Evolutionary conservation across 2,113 vertebrate genomes (phyloP), one percentile per base, ranked within the genome.

Genomic region (Gymnobelideus leadbeateri): DNA sequence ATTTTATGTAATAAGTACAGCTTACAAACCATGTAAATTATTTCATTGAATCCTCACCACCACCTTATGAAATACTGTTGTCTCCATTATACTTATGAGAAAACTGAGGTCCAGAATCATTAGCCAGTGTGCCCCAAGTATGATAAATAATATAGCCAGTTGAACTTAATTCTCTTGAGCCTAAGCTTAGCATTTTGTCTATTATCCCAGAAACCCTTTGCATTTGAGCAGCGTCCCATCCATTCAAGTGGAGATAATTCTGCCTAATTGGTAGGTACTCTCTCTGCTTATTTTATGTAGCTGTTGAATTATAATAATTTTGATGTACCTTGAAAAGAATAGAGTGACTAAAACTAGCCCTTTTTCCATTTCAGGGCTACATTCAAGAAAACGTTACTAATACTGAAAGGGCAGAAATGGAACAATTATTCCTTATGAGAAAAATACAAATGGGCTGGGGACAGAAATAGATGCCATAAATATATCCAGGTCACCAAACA

Each of bases 221-320:
- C 16, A 31, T 84, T 95, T 92, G 91, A 51, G 89, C n/a, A 16
- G 93, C 94, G 90, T 89, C 50, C 1, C 37, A 93, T 77, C 16
- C 46, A 25, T 95, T 91, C n/a, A 28, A 0, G 50, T 12, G 55
- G 57, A 91, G 51, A 19, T 89, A 37, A 57, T 43, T 96, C 54
- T 94, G n/a, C 89, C 1, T 55, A 47, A 8, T 52, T 94, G 61
- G 14, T 90, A 12, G 92, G 14, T 91, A 94, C 12, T 25, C n/a
- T 92, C 51, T 84, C 0, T 0, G 0, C 24, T 25, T 8, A 3
- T 91, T 94, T 50, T 93, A 1, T 93, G 1, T 68, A n/a, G 61
- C 61, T 68, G 61, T 16, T 68, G 3, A n/a, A n/a, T n/a, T 77
- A 77, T 77, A n/a, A 77, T 77, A n/a, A n/a, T 14, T 3, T 77